Base-by-base conservation (phyloP, 2,888 invertebrate species). In the Perithous albicinctus region DNA sequence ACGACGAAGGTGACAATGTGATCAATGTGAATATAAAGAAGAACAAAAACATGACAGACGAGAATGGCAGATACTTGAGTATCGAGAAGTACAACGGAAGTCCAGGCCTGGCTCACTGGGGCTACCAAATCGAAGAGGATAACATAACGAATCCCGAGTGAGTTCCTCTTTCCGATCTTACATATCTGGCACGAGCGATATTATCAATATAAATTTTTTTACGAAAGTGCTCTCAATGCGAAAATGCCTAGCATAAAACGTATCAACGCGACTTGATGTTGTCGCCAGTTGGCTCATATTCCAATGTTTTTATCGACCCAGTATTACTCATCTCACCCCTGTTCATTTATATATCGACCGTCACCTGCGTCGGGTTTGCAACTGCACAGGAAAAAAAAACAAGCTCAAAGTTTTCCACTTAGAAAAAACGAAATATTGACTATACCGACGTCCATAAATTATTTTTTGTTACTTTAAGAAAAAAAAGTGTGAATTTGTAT, bases 51-150 rank as follows among this genome's bases (percentile, higher is more conserved):
- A 92, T 89, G 91, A 43, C 85, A 0, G 86, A 91, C 0, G 92
- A 92, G 43, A 54, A 82, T 2, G 91, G 89, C 0, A 88, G 93
- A 46, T 92, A 93, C 67, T 84, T 93, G 61, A 91, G 90, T 56
- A 89, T 91, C 48, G 85, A 90, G 12, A 82, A 80, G 2, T 89
- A 89, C 67, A 96, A 97, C 88, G 95, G 95, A 0, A 94, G 94
- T 1, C 94, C 95, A 0, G 96, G 96, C 0, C 93, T 97, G 0
- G 89, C 93, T 0, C 95, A 95, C 74, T 97, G 97, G 95, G 96
- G 96, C 0, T 96, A 94, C 87, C 92, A 90, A 0, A 90, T 93
- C 12, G 89, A 91, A 23, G 82, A 87, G 72, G 87, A 82, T 67
- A 90, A 91, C 61, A 82, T 86, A n/a, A 89, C 89, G 0, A 82